These are phyloP conservation scores for Perca fluviatilis DNA, from an alignment of 2,113 vertebrate genomes.

Conservation along the genomic window DNA sequence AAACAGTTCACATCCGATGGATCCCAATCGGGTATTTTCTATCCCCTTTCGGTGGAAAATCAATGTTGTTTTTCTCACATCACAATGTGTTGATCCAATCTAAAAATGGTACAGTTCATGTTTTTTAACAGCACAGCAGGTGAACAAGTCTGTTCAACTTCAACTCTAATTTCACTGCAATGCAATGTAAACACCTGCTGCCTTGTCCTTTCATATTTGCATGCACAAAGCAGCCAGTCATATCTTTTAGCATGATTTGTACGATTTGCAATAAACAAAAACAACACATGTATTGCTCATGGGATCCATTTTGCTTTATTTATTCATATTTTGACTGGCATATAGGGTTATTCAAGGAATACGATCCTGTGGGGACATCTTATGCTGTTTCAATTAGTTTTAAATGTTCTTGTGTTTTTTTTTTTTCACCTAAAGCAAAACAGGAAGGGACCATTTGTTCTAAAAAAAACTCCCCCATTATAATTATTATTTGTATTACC, in stretches of 20 bases:
- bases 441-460: neutral
- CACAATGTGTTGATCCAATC: slow-evolving; percentile 18
- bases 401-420: neutral
- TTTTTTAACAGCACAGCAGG: slow-evolving; percentile 41
- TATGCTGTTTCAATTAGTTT: neutral
- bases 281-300: neutral
- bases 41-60: neutral
- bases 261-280: neutral
- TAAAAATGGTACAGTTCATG: slow-evolving; percentile 32
- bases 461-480: neutral
- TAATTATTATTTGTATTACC: neutral
- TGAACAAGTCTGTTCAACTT: slow-evolving; percentile 22
- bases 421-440: neutral
- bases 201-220: slow-evolving; percentile 32
- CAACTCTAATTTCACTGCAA: slow-evolving; percentile 20
- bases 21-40: neutral
- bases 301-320: slow-evolving; percentile 1
- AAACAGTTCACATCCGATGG: neutral
- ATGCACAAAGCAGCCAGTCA: slow-evolving; percentile 4
- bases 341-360: neutral
- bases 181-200: slow-evolving; percentile 41
- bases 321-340: slow-evolving; percentile 11
- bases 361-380: neutral
- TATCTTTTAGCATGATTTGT: slow-evolving; percentile 22
- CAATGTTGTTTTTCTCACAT: slow-evolving; percentile 24